Percentiles rank a stretch among this genome's conserved stretches.
These are phyloP conservation scores for Sorex araneus DNA, from an alignment of 2,113 vertebrate genomes.

Conservation along the genomic window DNA sequence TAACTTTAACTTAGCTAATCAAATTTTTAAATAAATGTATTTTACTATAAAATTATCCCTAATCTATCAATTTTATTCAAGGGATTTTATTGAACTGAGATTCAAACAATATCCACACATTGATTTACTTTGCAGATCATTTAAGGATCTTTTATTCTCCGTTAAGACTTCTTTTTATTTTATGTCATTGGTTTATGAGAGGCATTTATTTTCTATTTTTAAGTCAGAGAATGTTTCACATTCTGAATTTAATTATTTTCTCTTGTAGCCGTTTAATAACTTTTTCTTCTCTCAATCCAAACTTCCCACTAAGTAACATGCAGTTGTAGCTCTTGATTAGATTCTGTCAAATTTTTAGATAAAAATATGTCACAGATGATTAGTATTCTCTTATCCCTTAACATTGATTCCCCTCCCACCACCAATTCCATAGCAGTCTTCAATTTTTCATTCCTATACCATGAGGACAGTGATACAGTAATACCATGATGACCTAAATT, in stretches of 20 bases:
- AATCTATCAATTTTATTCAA: not conserved
- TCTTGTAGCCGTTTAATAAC: not conserved
- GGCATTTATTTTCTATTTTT: not conserved
- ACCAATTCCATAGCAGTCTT: no score
- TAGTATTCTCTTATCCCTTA: no score
- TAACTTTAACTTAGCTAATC: not conserved
- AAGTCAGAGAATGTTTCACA: not conserved
- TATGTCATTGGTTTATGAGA: not conserved
- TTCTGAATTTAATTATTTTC: not conserved
- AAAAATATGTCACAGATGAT: no score
- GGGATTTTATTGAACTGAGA: constrained; percentile 22
- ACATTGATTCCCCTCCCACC: no score
- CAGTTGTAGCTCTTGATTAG: no score
- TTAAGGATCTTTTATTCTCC: not conserved
- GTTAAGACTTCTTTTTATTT: not conserved
- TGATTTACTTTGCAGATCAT: not conserved
- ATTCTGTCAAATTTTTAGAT: no score
- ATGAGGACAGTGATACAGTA: no score
- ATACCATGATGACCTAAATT: no score
- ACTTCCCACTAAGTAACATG: not conserved
- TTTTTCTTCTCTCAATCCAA: not conserved
- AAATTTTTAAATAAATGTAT: rapidly evolving
- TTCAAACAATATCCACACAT: not conserved
- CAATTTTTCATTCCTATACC: no score
- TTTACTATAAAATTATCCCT: not conserved